phyloP scores from a whole-genome alignment of 1,140 invertebrate genomes.

The Atta colombica region DNA sequence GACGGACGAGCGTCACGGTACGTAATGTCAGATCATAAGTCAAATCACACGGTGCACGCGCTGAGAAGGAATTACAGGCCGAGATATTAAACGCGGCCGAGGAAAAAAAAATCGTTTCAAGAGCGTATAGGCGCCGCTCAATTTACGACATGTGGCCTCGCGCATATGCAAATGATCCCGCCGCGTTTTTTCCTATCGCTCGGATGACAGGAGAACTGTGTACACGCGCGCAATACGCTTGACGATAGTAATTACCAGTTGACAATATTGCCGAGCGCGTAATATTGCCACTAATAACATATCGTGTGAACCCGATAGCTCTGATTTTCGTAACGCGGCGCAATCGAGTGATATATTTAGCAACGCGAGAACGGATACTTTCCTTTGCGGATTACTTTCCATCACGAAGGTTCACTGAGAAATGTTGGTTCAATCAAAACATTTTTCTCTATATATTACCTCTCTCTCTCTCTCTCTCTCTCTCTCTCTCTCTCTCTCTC shows the following conservation, averaged over 20 bases:
- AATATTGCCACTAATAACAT: conserved; percentile 36
- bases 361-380: conserved; percentile 1
- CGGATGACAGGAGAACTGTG: background rate
- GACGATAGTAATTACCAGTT: conserved; percentile 57
- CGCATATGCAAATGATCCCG: conserved; percentile 31
- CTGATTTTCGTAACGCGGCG: conserved; percentile 33
- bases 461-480: no score
- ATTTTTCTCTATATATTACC: no score
- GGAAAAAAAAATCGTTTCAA: conserved; percentile 17
- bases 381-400: background rate
- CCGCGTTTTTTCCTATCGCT: conserved; percentile 9
- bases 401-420: no score
- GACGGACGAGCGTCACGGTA: conserved; percentile 31
- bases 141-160: conserved; percentile 17
- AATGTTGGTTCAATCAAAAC: no score
- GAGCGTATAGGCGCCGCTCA: conserved; percentile 29
- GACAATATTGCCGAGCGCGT: conserved; percentile 45
- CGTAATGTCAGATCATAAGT: conserved; percentile 39
- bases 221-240: background rate
- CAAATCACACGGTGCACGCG: conserved; percentile 44
- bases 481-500: no score
- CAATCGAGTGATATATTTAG: conserved; percentile 39
- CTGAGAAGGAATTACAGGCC: conserved; percentile 1
- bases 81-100: background rate
- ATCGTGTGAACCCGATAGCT: conserved; percentile 18